Conservation (phyloP, 1,140 invertebrate genomes). For the Bemisia tabaci region DNA sequence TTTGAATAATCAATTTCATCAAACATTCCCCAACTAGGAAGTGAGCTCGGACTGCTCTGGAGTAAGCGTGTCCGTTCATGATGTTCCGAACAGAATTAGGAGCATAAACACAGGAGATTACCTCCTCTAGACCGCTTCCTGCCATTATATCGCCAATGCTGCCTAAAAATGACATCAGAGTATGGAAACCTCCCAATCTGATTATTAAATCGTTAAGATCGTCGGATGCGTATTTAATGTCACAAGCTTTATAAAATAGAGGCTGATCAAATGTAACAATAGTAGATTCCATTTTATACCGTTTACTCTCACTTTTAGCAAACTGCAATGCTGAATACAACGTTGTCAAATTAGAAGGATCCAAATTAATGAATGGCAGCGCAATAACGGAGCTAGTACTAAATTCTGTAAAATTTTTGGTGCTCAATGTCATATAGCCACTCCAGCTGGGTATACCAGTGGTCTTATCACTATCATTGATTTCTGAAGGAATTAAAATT, state of each 20-base stretch:
- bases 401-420: neutral
- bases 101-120: slow-evolving; percentile 26
- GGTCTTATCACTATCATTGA: neutral
- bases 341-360: neutral
- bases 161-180: slow-evolving; percentile 22
- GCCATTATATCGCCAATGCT: slow-evolving; percentile 19
- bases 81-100: slow-evolving; percentile 29
- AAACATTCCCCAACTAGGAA: slow-evolving; percentile 25
- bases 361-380: slow-evolving; percentile 6
- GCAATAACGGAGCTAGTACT: neutral
- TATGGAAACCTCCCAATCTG: slow-evolving; percentile 23
- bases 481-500: neutral
- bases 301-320: neutral
- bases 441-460: slow-evolving; percentile 6
- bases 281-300: slow-evolving; percentile 16
- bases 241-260: slow-evolving; percentile 23
- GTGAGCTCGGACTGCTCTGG: slow-evolving; percentile 29
- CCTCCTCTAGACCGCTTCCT: slow-evolving; percentile 20
- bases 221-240: slow-evolving; percentile 10
- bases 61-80: slow-evolving; percentile 26
- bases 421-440: slow-evolving; percentile 2
- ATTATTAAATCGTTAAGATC: neutral
- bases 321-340: neutral
- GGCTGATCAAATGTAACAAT: slow-evolving; percentile 29
- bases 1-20: slow-evolving; percentile 17